Base-by-base conservation (phyloP, 2,888 invertebrate genomes). In the Saturnia pavonia region DNA sequence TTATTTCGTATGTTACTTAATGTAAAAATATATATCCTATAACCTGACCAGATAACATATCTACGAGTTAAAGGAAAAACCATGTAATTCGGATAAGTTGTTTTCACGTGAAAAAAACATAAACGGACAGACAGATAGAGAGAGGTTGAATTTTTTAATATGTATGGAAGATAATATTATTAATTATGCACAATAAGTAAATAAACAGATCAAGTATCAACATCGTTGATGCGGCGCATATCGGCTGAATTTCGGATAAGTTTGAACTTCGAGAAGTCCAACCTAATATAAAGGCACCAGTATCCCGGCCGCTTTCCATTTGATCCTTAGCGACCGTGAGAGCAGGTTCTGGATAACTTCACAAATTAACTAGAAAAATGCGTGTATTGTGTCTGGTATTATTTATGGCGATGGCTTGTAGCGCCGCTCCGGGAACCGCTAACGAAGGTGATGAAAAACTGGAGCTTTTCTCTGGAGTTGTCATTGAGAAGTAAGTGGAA, bases 391-490 rank as follows among this genome's bases (percentile, higher is more conserved):
- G 88, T 82, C 82, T 88, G 71, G 69, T 89, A 78, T 76, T 90
- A 65, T 77, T 88, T 51, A 86, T 85, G 1, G 85, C 89, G 69
- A 88, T 85, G 69, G 86, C 83, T 71, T 89, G 90, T 83, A 82
- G 83, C 72, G 93, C 90, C 1, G 93, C 93, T 0, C 91, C 92
- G 0, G 91, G 91, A 19, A 69, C 74, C 6, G 67, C 75, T 0
- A 78, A 69, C 16, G 90, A 89, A 72, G 88, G 90, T 19, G 89
- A 91, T 71, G 87, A 82, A 1, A 87, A 78, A 75, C 82, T 93
- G 9, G 92, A 94, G 71, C 79, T 94, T 25, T 91, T 94, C 68
- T 89, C 91, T 3, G 94, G 94, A 74, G 92, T 94, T 1, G 90
- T 91, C 16, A 90, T 94, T 77, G 91, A 93, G 77, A 88, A 88